Evolutionary conservation across 2,113 vertebrate species (phyloP), one percentile per base, ranked within the genome.

Genomic region (Gopherus evgoodei): DNA sequence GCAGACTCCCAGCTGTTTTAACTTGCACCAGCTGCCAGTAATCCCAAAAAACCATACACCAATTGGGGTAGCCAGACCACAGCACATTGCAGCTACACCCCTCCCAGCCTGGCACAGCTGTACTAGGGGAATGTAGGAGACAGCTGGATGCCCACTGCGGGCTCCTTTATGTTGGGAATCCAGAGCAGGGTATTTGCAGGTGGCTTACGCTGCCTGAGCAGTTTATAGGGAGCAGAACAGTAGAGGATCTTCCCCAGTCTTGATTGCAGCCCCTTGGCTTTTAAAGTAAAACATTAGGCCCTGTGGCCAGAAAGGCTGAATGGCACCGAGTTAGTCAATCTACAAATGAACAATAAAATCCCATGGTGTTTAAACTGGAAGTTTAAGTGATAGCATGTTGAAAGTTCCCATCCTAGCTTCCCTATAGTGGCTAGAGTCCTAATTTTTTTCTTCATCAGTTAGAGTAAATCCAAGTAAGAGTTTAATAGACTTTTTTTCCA

Each of bases 371-470:
- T 90, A 24, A 81, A 52, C 8, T 29, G 35, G 50, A 72, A 89
- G 52, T 38, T 8, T 22, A 25, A 53, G 72, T 5, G 12, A 49
- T 59, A 88, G 83, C 21, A 0, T 44, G 4, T 19, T 12, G 88
- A 13, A 47, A 21, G 69, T 53, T 62, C 56, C 21, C 4, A 54
- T 57, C 52, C n/a, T 86, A 2, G 27, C 56, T 56, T 35, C 4
- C 17, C n/a, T 50, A 31, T 0, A 0, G 29, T 87, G 17, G 52
- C 0, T 35, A 81, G 57, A 35, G 44, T 75, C 38, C 16, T 86
- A 21, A 83, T 35, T 0, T 2, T 83, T 94, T 92, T 82, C n/a
- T 75, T 81, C 54, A 65, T 65, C 38, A n/a, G 53, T 76, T 11
- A 57, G 35, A 21, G 5, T 16, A 14, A 86, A 12, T 78, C 65